Percentiles rank a stretch among this genome's conserved stretches.
Evolutionary conservation across 1,140 invertebrate species (phyloP).

Genomic region (Drusus annulatus): DNA sequence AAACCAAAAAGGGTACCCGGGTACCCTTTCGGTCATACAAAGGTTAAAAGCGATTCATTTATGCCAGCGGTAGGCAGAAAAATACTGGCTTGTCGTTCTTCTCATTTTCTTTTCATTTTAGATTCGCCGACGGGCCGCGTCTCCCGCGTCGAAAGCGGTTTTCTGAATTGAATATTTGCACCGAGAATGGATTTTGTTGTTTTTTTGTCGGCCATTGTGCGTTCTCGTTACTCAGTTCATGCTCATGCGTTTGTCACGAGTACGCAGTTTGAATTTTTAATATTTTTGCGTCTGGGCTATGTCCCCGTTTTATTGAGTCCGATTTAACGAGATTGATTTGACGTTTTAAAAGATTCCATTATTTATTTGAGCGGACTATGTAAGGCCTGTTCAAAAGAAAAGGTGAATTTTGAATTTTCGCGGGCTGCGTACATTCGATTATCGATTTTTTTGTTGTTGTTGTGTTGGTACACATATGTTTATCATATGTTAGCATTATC

Average conservation of each 20-base stretch:
- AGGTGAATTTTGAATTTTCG: no score
- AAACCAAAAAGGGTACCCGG: no score
- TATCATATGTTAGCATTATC: no score
- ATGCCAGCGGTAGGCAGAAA: not conserved
- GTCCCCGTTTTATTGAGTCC: not conserved
- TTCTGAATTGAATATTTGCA: conserved; percentile 45
- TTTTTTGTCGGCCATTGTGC: conserved; percentile 42
- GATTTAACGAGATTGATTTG: no score
- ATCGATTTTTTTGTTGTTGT: no score
- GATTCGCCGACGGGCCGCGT: conserved; percentile 22
- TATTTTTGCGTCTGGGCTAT: not conserved
- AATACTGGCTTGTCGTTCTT: not conserved
- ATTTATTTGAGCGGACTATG: no score
- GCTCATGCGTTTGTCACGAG: conserved; percentile 7
- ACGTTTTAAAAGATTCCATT: no score
- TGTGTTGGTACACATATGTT: no score
- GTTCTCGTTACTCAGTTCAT: conserved; percentile 29
- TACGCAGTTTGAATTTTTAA: conserved; percentile 14
- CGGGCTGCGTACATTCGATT: no score
- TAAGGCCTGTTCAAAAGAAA: no score
- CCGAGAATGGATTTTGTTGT: conserved; percentile 6
- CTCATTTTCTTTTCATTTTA: conserved; percentile 25
- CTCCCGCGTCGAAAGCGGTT: conserved; percentile 35
- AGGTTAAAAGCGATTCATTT: conserved; percentile 7
- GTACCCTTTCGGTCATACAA: no score